Evolutionary conservation across 2,888 invertebrate genomes (phyloP).

Genomic region (Heliothis peltigera): DNA sequence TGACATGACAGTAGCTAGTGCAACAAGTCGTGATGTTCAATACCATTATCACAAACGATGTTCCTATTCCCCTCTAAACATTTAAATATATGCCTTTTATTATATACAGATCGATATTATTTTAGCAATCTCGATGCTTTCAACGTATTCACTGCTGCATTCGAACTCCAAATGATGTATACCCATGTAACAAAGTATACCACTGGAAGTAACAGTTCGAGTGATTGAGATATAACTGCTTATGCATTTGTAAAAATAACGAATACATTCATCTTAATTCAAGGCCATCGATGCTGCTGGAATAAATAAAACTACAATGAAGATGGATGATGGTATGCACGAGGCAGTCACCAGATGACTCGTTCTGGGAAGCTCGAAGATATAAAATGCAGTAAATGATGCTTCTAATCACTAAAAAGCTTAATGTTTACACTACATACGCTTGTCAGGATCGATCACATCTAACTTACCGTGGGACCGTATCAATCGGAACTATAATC

Average conservation of each 20-base stretch:
- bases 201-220: slow-evolving; percentile 50
- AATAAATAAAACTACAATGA: slow-evolving; percentile 81
- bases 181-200: slow-evolving; percentile 31
- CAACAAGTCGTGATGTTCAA: slow-evolving; percentile 56
- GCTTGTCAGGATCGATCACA: slow-evolving; percentile 77
- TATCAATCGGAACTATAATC: slow-evolving; percentile 83
- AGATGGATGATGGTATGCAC: slow-evolving; percentile 79
- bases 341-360: slow-evolving; percentile 77
- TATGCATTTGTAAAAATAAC: slow-evolving; percentile 67
- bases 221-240: slow-evolving; percentile 55
- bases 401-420: slow-evolving; percentile 86
- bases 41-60: slow-evolving; percentile 13
- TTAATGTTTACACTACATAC: slow-evolving; percentile 82
- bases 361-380: slow-evolving; percentile 75
- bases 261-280: slow-evolving; percentile 74
- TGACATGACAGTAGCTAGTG: slow-evolving; percentile 39
- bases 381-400: slow-evolving; percentile 81
- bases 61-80: slow-evolving; percentile 20
- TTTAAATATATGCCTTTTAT: slow-evolving; percentile 35
- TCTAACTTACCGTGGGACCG: slow-evolving; percentile 86
- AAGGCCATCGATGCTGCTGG: slow-evolving; percentile 79
- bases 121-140: slow-evolving; percentile 31
- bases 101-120: slow-evolving; percentile 47
- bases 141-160: slow-evolving; percentile 41
- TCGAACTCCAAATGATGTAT: slow-evolving; percentile 39